Conservation (phyloP, 2,797 vertebrate genomes). For the Melanotaenia pygmaea region DNA sequence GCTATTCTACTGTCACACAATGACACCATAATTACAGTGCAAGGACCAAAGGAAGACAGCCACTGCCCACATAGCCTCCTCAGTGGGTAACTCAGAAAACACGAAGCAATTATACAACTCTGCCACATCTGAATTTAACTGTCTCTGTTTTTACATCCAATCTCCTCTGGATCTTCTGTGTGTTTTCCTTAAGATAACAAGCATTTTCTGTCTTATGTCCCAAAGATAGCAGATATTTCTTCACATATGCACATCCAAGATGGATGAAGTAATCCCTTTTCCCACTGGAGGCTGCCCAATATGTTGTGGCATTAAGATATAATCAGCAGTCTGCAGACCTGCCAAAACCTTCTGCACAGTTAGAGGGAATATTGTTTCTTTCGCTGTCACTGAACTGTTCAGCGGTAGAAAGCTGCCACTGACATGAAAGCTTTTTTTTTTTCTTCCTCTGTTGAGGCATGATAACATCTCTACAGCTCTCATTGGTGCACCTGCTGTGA, state of each 20-base stretch:
- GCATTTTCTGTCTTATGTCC: constrained; percentile 28
- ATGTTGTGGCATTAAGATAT: constrained; percentile 67
- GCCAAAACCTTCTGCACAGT: constrained; percentile 46
- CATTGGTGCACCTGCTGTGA: constrained; percentile 53
- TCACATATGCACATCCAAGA: constrained; percentile 52
- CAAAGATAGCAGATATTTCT: constrained; percentile 36
- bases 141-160: constrained; percentile 37
- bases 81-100: constrained; percentile 55
- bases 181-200: constrained; percentile 50
- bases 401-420: constrained; percentile 27
- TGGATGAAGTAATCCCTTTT: constrained; percentile 48
- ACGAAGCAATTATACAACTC: constrained; percentile 57
- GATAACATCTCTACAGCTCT: constrained; percentile 59
- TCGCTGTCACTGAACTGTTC: constrained; percentile 30
- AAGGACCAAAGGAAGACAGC: constrained; percentile 53
- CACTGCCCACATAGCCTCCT: constrained; percentile 60
- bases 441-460: constrained; percentile 29
- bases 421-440: neutral
- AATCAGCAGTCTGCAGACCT: constrained; percentile 61
- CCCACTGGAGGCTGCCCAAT: constrained; percentile 51
- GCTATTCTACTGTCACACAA: constrained; percentile 62
- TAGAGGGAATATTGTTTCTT: constrained; percentile 42
- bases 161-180: constrained; percentile 28
- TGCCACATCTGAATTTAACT: constrained; percentile 36
- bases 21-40: constrained; percentile 74